Conservation (phyloP, 2,113 vertebrate genomes). For the Melanerpes formicivorus region DNA sequence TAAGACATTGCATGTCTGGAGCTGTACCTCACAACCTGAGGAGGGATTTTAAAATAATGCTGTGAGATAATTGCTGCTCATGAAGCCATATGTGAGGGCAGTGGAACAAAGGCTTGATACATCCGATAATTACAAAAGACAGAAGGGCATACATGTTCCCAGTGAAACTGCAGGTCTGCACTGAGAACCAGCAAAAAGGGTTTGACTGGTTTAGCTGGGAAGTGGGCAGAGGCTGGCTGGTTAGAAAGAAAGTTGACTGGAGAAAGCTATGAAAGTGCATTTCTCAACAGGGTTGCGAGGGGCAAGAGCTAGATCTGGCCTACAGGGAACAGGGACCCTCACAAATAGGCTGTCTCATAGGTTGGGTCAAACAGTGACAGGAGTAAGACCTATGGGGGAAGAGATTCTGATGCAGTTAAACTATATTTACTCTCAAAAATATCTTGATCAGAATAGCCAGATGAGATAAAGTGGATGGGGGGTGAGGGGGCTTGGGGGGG, state of each 20-base stretch:
- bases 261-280: background rate
- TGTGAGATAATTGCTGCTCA: conserved; percentile 34
- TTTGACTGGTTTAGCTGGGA: background rate
- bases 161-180: background rate
- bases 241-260: background rate
- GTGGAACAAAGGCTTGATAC: conserved; percentile 5
- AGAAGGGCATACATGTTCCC: background rate
- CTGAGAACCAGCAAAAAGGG: background rate
- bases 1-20: conserved; percentile 21
- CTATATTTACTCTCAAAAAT: background rate
- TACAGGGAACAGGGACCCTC: background rate
- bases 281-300: background rate
- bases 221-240: background rate
- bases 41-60: conserved; percentile 35
- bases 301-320: background rate
- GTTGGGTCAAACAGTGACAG: background rate
- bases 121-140: conserved; percentile 13
- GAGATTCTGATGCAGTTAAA: background rate
- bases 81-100: background rate
- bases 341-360: background rate
- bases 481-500: too few species aligned
- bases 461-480: background rate
- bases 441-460: background rate
- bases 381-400: background rate
- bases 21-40: conserved; percentile 20